Evolutionary conservation across 2,113 vertebrate species (phyloP).

Genomic region (Lampris incognitus): DNA sequence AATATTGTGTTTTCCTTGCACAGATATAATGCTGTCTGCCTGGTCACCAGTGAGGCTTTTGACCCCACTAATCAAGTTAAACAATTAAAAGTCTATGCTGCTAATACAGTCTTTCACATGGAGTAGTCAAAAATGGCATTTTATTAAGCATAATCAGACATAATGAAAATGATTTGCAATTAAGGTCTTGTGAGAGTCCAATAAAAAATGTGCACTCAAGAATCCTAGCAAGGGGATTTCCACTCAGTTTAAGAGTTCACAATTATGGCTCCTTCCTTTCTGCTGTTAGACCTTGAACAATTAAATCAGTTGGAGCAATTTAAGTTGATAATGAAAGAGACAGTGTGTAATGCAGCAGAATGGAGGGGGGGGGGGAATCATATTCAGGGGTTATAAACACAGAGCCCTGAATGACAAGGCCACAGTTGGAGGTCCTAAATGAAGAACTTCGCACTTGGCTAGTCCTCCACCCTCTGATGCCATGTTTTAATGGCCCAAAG

Average conservation of each 20-base stretch:
- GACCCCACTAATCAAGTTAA: background rate
- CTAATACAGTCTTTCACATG: background rate
- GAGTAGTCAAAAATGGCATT: background rate
- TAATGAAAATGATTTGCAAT: background rate
- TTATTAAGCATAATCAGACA: background rate
- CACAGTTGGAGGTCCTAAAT: background rate
- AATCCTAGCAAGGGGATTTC: background rate
- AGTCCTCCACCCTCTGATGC: slow-evolving; percentile 18
- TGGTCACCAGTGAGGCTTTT: slow-evolving; percentile 29
- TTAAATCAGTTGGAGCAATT: background rate
- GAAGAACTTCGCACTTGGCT: background rate
- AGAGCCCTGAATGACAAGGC: background rate
- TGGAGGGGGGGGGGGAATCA: background rate
- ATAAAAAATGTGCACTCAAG: background rate
- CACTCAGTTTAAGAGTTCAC: no score
- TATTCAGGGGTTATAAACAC: background rate
- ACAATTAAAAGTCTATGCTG: slow-evolving; percentile 9
- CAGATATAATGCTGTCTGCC: slow-evolving; percentile 3
- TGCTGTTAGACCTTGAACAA: background rate
- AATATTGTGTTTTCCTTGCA: background rate
- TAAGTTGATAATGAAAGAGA: background rate
- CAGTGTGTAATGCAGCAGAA: background rate
- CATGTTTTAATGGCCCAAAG: slow-evolving; percentile 10
- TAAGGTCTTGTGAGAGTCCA: no score
- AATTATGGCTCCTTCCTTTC: no score